phyloP scores from a whole-genome alignment of 1,140 invertebrate genomes.

The Coptotermes formosanus region DNA sequence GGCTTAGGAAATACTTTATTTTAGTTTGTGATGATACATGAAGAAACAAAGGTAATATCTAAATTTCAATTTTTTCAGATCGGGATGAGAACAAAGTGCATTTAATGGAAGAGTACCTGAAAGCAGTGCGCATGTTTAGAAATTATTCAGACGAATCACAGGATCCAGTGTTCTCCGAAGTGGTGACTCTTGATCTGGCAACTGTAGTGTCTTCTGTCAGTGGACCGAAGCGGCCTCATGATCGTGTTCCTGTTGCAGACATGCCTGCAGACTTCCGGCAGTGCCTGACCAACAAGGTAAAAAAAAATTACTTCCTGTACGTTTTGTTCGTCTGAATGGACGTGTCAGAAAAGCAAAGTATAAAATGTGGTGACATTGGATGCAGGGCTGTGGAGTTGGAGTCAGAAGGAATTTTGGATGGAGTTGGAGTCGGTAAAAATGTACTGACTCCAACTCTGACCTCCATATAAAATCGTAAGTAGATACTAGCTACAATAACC shows the following conservation, averaged over 20 bases:
- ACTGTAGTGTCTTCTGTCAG: conserved; percentile 93
- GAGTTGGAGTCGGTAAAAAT: no score
- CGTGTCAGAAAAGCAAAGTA: no score
- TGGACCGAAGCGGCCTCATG: conserved; percentile 96
- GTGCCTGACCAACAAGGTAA: conserved; percentile 89
- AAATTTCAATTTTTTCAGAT: conserved; percentile 56
- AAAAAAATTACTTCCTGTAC: conserved; percentile 24
- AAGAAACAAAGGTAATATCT: no score
- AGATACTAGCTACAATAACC: no score
- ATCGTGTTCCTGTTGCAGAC: conserved; percentile 83
- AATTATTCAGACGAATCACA: conserved; percentile 75
- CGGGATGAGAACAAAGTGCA: conserved; percentile 79
- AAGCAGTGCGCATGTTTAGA: conserved; percentile 76
- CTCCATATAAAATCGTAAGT: no score
- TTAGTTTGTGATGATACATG: no score
- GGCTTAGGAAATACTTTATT: no score
- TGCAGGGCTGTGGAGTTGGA: no score
- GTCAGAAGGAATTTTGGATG: no score
- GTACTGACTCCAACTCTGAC: no score
- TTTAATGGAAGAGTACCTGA: conserved; percentile 81
- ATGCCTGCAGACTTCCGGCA: conserved; percentile 88
- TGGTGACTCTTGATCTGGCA: conserved; percentile 82
- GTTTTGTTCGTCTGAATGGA: no score
- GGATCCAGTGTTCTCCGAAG: conserved; percentile 85
- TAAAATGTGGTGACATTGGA: no score